Evolutionary conservation across 64 coral and sea anemone species (phyloP).

Genomic region (Catalaphyllia jardinei): DNA sequence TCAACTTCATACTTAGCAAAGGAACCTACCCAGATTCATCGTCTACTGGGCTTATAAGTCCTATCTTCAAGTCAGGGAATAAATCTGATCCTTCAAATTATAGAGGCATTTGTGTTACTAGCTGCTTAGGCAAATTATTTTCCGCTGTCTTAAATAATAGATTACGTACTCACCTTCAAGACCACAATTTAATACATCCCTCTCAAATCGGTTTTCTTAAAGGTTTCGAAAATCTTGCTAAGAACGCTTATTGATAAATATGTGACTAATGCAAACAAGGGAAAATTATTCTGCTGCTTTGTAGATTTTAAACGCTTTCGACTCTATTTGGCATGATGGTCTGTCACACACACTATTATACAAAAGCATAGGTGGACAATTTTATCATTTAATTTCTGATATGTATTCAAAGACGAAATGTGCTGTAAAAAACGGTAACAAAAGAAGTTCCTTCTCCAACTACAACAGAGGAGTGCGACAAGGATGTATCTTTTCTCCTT

Average conservation of each 20-base stretch:
- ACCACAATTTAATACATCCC: neutral
- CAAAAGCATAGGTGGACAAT: neutral
- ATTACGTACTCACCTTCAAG: neutral
- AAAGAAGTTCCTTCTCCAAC: neutral
- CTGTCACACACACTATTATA: neutral
- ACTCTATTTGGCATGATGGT: neutral
- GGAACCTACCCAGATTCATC: neutral
- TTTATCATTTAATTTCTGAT: neutral
- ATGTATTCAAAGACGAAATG: no score
- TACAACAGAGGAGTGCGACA: no score
- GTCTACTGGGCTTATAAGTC: no score
- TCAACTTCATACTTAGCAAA: neutral
- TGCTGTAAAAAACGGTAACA: neutral
- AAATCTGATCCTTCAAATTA: constrained; percentile 33
- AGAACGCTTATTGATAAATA: neutral
- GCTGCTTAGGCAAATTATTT: constrained; percentile 30
- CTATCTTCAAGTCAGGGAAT: neutral
- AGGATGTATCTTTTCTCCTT: no score
- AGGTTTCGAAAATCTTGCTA: neutral
- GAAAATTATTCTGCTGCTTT: neutral
- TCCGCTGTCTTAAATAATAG: neutral
- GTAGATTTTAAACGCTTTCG: neutral
- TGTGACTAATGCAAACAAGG: neutral
- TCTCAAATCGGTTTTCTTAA: neutral
- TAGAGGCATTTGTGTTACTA: constrained; percentile 33